phyloP scores from a whole-genome alignment of 2,113 vertebrate species.

The Silurus glanis region DNA sequence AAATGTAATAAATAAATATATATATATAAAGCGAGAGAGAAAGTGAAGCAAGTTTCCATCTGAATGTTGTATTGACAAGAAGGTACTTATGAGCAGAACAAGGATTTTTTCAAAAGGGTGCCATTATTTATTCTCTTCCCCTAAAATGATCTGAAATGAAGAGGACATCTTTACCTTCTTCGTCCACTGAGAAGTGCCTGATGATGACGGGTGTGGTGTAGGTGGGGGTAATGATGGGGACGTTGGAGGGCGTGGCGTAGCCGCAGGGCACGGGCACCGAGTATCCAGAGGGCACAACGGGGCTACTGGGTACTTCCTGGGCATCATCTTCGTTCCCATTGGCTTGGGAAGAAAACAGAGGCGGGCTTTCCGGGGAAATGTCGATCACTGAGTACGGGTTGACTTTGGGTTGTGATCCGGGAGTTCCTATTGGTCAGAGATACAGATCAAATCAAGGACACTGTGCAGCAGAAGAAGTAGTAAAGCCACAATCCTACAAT shows the following conservation, averaged over 20 bases:
- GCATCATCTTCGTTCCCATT: constrained; percentile 60
- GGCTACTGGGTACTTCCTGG: constrained; percentile 67
- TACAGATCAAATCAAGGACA: not conserved
- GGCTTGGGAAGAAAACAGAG: constrained; percentile 57
- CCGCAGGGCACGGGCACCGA: constrained; percentile 87
- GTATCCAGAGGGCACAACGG: constrained; percentile 78
- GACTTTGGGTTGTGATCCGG: constrained; percentile 71
- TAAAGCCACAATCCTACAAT: not conserved
- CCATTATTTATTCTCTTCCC: not conserved
- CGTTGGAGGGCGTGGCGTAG: constrained; percentile 87
- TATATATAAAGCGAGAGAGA: constrained; percentile 40
- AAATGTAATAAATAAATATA: too few species aligned
- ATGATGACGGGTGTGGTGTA: constrained; percentile 91
- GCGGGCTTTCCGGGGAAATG: constrained; percentile 75
- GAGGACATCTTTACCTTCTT: constrained; percentile 79
- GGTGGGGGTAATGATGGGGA: constrained; percentile 83
- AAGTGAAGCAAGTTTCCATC: constrained; percentile 5
- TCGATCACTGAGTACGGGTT: constrained; percentile 94
- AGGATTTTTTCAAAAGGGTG: not conserved
- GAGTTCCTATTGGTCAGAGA: constrained; percentile 13
- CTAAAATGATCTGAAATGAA: not conserved
- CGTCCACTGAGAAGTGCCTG: constrained; percentile 81
- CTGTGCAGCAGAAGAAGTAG: not conserved
- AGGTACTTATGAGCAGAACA: not conserved
- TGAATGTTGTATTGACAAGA: not conserved